These are phyloP conservation scores for Poeciliopsis presidionis DNA, from an alignment of 2,797 vertebrate genomes.

Conservation along the genomic window DNA sequence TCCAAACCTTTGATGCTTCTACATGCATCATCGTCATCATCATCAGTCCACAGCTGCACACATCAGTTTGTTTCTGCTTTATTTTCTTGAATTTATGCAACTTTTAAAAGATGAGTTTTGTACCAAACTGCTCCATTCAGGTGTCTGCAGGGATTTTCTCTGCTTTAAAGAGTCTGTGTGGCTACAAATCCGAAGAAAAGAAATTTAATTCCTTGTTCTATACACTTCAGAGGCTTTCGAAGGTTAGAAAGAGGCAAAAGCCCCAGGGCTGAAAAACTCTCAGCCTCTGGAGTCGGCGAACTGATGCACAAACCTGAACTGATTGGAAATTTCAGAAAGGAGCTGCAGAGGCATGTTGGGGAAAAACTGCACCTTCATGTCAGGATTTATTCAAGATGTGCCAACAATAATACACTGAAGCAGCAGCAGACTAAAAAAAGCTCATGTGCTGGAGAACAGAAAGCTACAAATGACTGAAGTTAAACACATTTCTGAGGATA, in stretches of 20 bases:
- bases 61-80: not conserved
- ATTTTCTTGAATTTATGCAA: not conserved
- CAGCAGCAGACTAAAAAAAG: slow-evolving; percentile 26
- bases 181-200: slow-evolving; percentile 25
- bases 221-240: slow-evolving; percentile 39
- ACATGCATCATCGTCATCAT: not conserved
- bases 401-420: slow-evolving; percentile 40
- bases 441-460: not conserved
- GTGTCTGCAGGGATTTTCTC: slow-evolving; percentile 16
- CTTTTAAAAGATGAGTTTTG: not conserved
- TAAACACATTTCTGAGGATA: not conserved
- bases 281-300: slow-evolving; percentile 30
- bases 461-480: not conserved
- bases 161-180: slow-evolving; percentile 3
- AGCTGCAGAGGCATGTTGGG: slow-evolving; percentile 53
- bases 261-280: slow-evolving; percentile 35
- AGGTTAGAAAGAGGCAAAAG: slow-evolving; percentile 22
- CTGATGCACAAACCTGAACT: slow-evolving; percentile 20
- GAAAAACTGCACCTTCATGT: slow-evolving; percentile 3
- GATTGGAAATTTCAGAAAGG: slow-evolving; percentile 30
- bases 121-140: slow-evolving; percentile 2
- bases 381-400: slow-evolving; percentile 18
- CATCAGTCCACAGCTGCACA: not conserved
- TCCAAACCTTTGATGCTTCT: not conserved
- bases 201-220: slow-evolving; percentile 26